These are phyloP conservation scores for Dromiciops gliroides DNA, from an alignment of 2,113 vertebrate genomes.

Conservation along the genomic window DNA sequence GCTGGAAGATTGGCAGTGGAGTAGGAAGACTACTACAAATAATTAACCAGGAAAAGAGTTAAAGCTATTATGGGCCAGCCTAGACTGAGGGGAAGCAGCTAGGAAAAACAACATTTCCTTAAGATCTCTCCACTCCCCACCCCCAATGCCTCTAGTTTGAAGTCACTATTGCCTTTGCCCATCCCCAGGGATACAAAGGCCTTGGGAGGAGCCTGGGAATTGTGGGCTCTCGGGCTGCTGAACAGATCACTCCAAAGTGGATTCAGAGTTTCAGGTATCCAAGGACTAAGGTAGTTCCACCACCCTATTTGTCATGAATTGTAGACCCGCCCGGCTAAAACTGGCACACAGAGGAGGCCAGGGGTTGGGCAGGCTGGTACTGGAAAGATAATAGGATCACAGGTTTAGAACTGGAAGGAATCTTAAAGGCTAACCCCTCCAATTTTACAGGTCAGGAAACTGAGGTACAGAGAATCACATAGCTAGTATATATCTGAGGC, in stretches of 20 bases:
- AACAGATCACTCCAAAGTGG: background rate
- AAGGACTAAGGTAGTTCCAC: background rate
- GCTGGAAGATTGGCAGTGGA: slow-evolving; percentile 28
- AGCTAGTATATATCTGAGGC: background rate
- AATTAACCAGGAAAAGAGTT: slow-evolving; percentile 27
- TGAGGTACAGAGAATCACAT: background rate
- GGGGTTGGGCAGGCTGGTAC: background rate
- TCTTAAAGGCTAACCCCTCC: background rate
- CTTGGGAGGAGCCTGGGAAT: background rate
- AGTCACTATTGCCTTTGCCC: background rate
- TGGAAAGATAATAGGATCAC: background rate
- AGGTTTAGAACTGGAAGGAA: background rate
- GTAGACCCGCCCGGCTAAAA: background rate
- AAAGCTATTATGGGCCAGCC: background rate
- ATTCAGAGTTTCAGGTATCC: background rate
- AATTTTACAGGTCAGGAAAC: background rate
- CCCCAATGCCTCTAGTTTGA: background rate
- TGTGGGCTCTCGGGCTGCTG: background rate
- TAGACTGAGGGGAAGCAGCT: background rate
- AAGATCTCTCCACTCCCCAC: background rate
- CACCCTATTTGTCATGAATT: background rate
- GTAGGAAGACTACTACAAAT: background rate
- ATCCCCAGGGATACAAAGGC: background rate
- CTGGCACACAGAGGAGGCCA: background rate
- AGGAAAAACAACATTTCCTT: background rate